These are phyloP conservation scores for Idris sp. DNA, from an alignment of 1,140 invertebrate species.

Conservation along the genomic window DNA sequence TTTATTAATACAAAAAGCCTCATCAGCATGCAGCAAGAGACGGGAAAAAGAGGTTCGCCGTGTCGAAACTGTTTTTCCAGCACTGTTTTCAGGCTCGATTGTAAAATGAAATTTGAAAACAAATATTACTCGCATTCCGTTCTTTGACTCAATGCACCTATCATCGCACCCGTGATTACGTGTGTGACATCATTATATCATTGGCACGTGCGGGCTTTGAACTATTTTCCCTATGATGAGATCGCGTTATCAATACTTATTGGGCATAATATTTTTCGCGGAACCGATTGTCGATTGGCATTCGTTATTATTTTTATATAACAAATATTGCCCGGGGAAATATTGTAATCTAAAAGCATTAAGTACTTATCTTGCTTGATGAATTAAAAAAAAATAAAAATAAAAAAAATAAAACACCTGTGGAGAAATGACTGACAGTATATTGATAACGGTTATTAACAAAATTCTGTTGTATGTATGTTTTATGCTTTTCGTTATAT, in stretches of 20 bases:
- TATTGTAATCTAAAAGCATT: slow-evolving; percentile 46
- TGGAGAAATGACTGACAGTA: slow-evolving; percentile 50
- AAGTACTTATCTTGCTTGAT: slow-evolving; percentile 49
- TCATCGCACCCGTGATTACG: slow-evolving; percentile 16
- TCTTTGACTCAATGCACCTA: slow-evolving; percentile 38
- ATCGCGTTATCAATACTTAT: slow-evolving; percentile 30
- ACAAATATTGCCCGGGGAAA: slow-evolving; percentile 25
- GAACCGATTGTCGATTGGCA: slow-evolving; percentile 20
- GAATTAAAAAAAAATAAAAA: no score
- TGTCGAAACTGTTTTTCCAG: slow-evolving; percentile 14
- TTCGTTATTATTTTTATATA: no score
- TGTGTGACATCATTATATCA: slow-evolving; percentile 31
- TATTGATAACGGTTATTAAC: slow-evolving; percentile 43
- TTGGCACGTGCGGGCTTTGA: slow-evolving; percentile 32
- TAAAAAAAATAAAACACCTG: slow-evolving; percentile 56
- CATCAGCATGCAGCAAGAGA: no score
- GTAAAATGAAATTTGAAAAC: no score
- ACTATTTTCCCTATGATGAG: slow-evolving; percentile 34
- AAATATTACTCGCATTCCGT: slow-evolving; percentile 39
- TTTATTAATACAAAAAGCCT: no score
- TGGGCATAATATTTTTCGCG: no score
- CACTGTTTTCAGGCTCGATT: no score
- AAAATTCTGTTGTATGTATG: slow-evolving; percentile 20
- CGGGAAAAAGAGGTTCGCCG: not conserved
- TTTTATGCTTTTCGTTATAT: slow-evolving; percentile 6